A percentile compares a stretch with the other conserved stretches of the same genome.
Evolutionary conservation across 2,113 vertebrate genomes (phyloP).

Genomic region (Lepisosteus oculatus): DNA sequence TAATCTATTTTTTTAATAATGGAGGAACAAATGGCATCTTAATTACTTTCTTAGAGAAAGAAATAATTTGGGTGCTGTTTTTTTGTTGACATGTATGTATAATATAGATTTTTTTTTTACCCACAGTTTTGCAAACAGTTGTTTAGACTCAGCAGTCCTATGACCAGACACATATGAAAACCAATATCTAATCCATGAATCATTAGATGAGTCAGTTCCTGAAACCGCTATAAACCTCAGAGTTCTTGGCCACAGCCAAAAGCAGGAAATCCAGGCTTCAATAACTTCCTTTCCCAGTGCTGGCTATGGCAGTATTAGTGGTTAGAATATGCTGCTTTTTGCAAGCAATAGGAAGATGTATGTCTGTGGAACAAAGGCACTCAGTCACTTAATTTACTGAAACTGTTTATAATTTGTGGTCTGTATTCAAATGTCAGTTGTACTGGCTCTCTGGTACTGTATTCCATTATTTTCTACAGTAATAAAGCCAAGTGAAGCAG

Average conservation of each 20-base stretch:
- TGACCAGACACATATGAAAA: conserved; percentile 79
- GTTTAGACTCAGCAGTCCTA: conserved; percentile 53
- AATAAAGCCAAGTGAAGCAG: conserved; percentile 55
- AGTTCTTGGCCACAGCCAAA: conserved; percentile 84
- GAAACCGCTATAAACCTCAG: conserved; percentile 87
- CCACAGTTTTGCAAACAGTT: conserved; percentile 23
- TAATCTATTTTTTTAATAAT: conserved; percentile 35
- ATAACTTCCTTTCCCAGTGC: conserved; percentile 91
- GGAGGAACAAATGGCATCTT: conserved; percentile 32
- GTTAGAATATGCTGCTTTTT: conserved; percentile 72
- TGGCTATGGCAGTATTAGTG: conserved; percentile 67
- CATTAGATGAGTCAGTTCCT: conserved; percentile 95
- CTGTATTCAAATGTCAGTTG: conserved; percentile 73
- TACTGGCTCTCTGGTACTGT: conserved; percentile 54
- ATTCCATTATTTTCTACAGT: conserved; percentile 50
- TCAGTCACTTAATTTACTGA: conserved; percentile 78
- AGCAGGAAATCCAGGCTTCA: conserved; percentile 94
- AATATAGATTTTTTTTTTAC: no score
- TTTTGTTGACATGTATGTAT: conserved; percentile 9
- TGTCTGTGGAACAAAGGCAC: conserved; percentile 77
- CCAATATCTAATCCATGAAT: conserved; percentile 84
- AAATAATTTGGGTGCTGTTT: conserved; percentile 28
- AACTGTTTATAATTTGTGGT: conserved; percentile 87
- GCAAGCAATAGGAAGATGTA: conserved; percentile 78
- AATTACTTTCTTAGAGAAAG: conserved; percentile 36